Evolutionary conservation across 2,888 invertebrate species (phyloP).

Genomic region (Pristionchus maxplancki): DNA sequence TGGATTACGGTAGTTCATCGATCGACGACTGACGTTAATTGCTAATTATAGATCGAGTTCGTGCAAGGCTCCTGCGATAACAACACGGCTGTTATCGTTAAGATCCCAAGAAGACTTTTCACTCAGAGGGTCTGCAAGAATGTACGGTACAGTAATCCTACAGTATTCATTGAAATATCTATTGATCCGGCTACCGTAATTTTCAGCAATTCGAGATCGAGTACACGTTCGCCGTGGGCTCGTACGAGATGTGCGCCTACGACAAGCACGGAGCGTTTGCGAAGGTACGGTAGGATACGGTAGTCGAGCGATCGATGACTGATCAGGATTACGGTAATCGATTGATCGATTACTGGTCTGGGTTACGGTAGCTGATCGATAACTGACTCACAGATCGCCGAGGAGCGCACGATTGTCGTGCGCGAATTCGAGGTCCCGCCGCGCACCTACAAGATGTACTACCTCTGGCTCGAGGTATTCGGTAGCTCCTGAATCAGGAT

Average conservation of each 20-base stretch:
- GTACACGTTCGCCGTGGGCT: background rate
- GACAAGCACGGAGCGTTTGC: background rate
- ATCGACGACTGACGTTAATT: background rate
- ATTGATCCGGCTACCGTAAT: background rate
- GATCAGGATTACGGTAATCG: background rate
- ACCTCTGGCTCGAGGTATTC: constrained; percentile 45
- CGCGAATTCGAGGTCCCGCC: background rate
- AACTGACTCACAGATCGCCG: background rate
- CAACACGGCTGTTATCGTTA: no score
- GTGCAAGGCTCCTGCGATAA: background rate
- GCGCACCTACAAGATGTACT: background rate
- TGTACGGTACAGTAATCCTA: no score
- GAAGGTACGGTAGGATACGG: background rate
- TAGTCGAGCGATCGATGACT: background rate
- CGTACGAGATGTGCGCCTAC: background rate
- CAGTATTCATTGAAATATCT: no score
- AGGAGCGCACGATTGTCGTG: background rate
- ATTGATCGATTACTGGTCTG: background rate
- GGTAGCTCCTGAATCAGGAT: background rate
- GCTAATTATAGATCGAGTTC: background rate
- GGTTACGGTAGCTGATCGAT: background rate
- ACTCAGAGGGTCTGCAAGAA: no score
- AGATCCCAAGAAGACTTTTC: no score
- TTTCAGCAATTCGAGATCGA: background rate
- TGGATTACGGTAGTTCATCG: background rate